Percentiles rank a stretch among this genome's conserved stretches.
Evolutionary conservation across 2,888 invertebrate genomes (phyloP).

Genomic region (Frankliniella intonsa): DNA sequence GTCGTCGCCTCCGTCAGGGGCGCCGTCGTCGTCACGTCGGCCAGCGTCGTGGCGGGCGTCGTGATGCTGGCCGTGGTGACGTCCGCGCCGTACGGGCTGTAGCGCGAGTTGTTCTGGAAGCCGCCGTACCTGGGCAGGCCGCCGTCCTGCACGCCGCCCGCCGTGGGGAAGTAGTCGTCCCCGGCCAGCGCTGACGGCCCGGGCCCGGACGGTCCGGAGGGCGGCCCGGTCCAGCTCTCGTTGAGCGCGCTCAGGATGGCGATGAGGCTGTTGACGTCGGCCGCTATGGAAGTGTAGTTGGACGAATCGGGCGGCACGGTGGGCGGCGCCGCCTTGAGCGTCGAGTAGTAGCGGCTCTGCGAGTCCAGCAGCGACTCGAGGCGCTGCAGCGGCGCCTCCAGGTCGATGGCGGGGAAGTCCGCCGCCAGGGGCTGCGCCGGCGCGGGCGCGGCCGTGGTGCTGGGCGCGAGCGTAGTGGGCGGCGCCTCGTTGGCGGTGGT

Average conservation of each 20-base stretch:
- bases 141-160: conserved; percentile 40
- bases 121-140: conserved; percentile 43
- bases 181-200: conserved; percentile 10
- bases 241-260: conserved; percentile 33
- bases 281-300: conserved; percentile 34
- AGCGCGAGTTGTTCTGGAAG: conserved; percentile 41
- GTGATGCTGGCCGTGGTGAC: conserved; percentile 35
- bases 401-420: conserved; percentile 39
- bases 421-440: conserved; percentile 35
- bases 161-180: conserved; percentile 43
- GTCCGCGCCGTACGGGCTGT: conserved; percentile 39
- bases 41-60: conserved; percentile 22
- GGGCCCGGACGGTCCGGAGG: neutral
- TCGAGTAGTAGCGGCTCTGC: conserved; percentile 11
- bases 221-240: conserved; percentile 23
- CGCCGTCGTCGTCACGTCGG: conserved; percentile 13
- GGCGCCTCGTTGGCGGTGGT: conserved; percentile 3
- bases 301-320: conserved; percentile 28
- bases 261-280: conserved; percentile 35
- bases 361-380: conserved; percentile 11
- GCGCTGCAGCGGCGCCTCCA: conserved; percentile 18
- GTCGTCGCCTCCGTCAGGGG: neutral
- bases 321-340: conserved; percentile 7
- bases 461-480: neutral
- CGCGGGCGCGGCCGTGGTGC: conserved; percentile 35